These are phyloP conservation scores for Mythimna impura DNA, from an alignment of 2,888 invertebrate species.

Conservation along the genomic window DNA sequence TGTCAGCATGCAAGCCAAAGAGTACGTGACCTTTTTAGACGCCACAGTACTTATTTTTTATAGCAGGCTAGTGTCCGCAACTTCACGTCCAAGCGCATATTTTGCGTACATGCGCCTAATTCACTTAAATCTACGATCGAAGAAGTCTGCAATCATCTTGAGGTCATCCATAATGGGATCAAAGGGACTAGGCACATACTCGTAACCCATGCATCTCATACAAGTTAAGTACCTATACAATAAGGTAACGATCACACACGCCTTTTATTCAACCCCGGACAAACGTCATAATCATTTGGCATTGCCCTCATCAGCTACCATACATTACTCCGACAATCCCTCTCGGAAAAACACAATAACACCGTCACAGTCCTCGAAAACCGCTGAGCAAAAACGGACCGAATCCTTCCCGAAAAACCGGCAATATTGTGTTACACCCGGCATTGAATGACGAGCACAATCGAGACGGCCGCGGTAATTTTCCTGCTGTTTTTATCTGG, in stretches of 20 bases:
- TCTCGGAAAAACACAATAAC: conserved; percentile 54
- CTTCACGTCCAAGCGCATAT: no score
- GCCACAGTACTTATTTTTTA: no score
- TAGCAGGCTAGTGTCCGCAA: no score
- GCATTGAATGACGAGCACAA: conserved; percentile 82
- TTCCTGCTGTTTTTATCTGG: conserved; percentile 87
- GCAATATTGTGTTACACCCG: conserved; percentile 81
- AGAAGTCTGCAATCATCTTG: no score
- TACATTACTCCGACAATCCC: conserved; percentile 34
- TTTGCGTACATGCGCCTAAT: no score
- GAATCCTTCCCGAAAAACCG: conserved; percentile 69
- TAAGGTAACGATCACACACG: not conserved
- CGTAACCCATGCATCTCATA: not conserved
- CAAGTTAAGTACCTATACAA: no score
- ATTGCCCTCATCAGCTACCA: conserved; percentile 31
- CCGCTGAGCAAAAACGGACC: conserved; percentile 61
- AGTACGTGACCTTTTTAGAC: no score
- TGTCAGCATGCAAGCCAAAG: no score
- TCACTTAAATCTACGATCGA: no score
- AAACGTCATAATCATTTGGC: conserved; percentile 3
- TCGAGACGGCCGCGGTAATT: conserved; percentile 82
- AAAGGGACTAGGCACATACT: no score
- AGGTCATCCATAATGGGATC: no score
- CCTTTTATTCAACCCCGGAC: not conserved
- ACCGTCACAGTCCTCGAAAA: conserved; percentile 44